Evolutionary conservation across 2,113 vertebrate genomes (phyloP).

Genomic region (Nymphicus hollandicus): DNA sequence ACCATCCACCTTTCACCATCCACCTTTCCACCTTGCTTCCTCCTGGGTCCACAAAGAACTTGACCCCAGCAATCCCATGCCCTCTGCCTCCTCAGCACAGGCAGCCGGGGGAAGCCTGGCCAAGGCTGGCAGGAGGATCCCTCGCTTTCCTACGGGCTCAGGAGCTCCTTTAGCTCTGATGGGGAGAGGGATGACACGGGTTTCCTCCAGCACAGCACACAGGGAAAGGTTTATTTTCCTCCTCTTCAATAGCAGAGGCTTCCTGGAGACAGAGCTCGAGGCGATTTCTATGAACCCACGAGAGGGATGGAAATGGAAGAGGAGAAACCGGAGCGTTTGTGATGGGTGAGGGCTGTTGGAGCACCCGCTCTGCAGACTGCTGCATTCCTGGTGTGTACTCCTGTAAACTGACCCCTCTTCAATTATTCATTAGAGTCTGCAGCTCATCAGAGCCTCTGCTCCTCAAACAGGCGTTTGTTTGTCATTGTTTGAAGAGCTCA

Average conservation of each 20-base stretch:
- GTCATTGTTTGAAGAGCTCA: neutral
- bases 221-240: neutral
- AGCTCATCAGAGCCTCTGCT: constrained; percentile 35
- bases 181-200: neutral
- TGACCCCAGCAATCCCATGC: neutral
- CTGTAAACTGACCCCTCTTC: constrained; percentile 62
- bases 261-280: neutral
- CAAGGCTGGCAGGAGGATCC: neutral
- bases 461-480: constrained; percentile 5
- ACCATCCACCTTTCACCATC: neutral
- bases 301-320: neutral
- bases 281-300: neutral
- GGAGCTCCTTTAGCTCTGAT: neutral
- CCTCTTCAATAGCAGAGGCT: neutral
- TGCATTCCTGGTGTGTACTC: constrained; percentile 20
- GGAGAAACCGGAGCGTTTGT: neutral
- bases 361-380: neutral
- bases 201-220: neutral
- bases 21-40: neutral
- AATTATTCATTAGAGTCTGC: constrained; percentile 57
- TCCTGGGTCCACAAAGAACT: neutral
- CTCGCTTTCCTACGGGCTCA: neutral
- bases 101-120: too few species aligned
- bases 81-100: neutral
- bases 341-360: neutral